Evolutionary conservation across 2,113 vertebrate species (phyloP).

Genomic region (Ondatra zibethicus): DNA sequence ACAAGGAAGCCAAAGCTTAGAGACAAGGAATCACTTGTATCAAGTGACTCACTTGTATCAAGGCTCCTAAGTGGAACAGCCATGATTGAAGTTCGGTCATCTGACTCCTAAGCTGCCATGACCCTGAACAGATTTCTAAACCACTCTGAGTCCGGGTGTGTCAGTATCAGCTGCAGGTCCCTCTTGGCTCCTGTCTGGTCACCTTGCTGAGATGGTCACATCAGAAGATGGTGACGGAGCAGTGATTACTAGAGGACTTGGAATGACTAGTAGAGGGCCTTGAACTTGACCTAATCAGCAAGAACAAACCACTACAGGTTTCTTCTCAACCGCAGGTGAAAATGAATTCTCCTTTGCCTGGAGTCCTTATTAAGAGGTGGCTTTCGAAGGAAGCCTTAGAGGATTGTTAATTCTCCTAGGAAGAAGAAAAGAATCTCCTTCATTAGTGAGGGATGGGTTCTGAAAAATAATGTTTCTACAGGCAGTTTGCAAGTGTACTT

Average conservation of each 20-base stretch:
- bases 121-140: background rate
- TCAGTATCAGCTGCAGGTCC: background rate
- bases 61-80: background rate
- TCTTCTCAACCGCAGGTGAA: conserved; percentile 1
- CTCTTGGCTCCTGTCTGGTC: background rate
- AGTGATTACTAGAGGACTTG: background rate
- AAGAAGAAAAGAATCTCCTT: conserved; percentile 17
- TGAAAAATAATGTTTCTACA: background rate
- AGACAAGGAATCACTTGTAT: background rate
- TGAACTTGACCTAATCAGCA: background rate
- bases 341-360: conserved; percentile 28
- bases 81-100: background rate
- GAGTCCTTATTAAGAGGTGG: background rate
- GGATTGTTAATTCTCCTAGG: background rate
- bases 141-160: background rate
- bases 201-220: background rate
- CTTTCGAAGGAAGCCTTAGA: conserved; percentile 35
- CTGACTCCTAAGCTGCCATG: background rate
- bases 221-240: background rate
- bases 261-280: background rate
- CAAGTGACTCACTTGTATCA: background rate
- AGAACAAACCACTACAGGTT: background rate
- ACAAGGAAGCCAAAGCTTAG: background rate
- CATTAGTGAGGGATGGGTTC: background rate
- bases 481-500: background rate